Conservation (phyloP, 1,140 invertebrate species). For the Microplitis demolitor region DNA sequence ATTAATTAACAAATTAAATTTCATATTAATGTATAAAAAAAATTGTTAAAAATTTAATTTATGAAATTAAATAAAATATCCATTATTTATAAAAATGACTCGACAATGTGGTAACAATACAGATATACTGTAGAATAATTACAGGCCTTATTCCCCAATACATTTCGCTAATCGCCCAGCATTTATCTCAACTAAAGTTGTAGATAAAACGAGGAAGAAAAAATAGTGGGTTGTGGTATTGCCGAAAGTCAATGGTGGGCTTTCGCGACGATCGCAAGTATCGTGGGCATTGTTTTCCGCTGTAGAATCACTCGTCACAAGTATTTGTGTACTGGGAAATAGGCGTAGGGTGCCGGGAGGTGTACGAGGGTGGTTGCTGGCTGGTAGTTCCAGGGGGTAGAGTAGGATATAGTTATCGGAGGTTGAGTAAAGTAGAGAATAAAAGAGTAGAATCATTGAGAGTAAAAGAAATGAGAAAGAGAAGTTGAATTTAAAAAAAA, state of each 20-base stretch:
- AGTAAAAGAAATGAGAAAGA: slow-evolving; percentile 23
- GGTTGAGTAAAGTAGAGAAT: neutral
- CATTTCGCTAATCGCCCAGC: no score
- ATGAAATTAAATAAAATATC: no score
- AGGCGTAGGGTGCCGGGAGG: neutral
- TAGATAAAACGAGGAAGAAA: neutral
- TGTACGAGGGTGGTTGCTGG: neutral
- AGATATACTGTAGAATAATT: no score
- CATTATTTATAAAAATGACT: no score
- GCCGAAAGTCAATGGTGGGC: slow-evolving; percentile 1
- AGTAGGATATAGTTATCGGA: neutral
- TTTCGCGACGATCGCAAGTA: neutral
- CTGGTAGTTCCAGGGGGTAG: neutral
- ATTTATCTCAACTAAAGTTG: no score
- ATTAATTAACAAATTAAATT: no score
- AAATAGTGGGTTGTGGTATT: neutral
- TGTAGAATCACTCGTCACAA: neutral
- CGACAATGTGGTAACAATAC: no score
- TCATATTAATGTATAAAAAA: no score
- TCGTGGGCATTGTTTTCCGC: neutral
- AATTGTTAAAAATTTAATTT: no score
- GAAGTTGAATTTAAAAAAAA: slow-evolving; percentile 13
- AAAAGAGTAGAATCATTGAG: slow-evolving; percentile 5
- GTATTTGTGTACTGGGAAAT: neutral
- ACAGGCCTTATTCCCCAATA: no score